Evolutionary conservation across 2,113 vertebrate species (phyloP), one percentile per base, ranked within the genome.

Genomic region (Hoplias malabaricus): DNA sequence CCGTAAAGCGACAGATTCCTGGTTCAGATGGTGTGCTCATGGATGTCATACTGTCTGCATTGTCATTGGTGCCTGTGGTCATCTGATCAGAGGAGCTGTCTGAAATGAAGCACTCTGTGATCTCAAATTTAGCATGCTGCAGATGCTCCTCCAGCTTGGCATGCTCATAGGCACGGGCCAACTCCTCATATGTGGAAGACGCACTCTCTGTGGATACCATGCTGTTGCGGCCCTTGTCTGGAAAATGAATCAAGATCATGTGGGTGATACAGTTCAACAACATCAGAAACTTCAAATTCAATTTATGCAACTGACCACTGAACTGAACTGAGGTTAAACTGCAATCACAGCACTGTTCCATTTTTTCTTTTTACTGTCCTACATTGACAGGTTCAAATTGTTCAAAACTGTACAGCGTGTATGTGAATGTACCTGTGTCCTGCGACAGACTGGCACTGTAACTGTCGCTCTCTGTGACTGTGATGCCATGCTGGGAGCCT

Each of bases 181-280:
- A 91, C 85, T 99, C 98, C 92, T 99, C 98, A 0, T 99, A 99
- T 0, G 98, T 99, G 80, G 98, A 99, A 80, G 98, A 99, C 68
- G 98, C 98, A 76, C 98, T 99, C 92, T 99, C 98, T 13, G 98
- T 99, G 54, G 98, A 99, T 84, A 99, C 97, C 98, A 99, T 99
- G 92, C 97, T 99, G 94, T 99, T 99, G 16, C 98, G 92, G 0
- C 98, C 98, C 89, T 99, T 99, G 89, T 99, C 98, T 88, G 0
- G 36, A 0, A 0, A n/a, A 43, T 0, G 29, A 13, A 4, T 43
- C 8, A 23, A 42, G 12, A 31, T n/a, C 5, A 1, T 9, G 13
- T 25, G 13, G 0, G 40, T 61, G 7, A 34, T 1, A 40, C 4
- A 25, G 21, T 21, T 12, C 13, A n/a, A 71, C 9, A 21, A n/a